phyloP scores from a whole-genome alignment of 2,113 vertebrate species.

The Ptychochromis oligacanthus region DNA sequence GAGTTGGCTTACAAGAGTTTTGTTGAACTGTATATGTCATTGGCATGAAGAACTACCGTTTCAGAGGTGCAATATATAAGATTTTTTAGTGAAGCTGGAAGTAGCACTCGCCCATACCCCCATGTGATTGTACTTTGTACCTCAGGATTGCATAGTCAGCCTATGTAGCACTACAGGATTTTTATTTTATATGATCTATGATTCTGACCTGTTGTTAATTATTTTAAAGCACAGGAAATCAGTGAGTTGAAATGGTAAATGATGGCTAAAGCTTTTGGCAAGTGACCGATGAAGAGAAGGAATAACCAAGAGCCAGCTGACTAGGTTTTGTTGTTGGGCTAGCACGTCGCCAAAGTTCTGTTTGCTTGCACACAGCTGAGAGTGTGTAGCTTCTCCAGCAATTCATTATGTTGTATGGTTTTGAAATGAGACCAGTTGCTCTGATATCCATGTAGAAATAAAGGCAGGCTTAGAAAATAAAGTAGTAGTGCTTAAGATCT shows the following conservation, averaged over 20 bases:
- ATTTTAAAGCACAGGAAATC: not conserved
- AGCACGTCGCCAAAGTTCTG: not conserved
- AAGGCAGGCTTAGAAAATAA: too few species aligned
- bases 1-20: not conserved
- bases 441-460: too few species aligned
- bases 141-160: not conserved
- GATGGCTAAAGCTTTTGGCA: not conserved
- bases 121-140: not conserved
- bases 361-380: not conserved
- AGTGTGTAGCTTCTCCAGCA: too few species aligned
- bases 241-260: not conserved
- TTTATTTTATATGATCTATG: not conserved
- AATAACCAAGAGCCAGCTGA: not conserved
- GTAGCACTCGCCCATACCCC: not conserved
- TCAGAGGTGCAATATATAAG: not conserved
- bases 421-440: too few species aligned
- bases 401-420: too few species aligned
- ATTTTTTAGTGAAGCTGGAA: not conserved
- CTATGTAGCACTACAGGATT: not conserved
- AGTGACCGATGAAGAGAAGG: not conserved
- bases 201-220: not conserved
- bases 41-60: not conserved
- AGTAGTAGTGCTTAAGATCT: too few species aligned
- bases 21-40: not conserved
- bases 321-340: not conserved